Evolutionary conservation across 2,888 invertebrate genomes (phyloP), one percentile per base, ranked within the genome.

Genomic region (Volucella zonaria): DNA sequence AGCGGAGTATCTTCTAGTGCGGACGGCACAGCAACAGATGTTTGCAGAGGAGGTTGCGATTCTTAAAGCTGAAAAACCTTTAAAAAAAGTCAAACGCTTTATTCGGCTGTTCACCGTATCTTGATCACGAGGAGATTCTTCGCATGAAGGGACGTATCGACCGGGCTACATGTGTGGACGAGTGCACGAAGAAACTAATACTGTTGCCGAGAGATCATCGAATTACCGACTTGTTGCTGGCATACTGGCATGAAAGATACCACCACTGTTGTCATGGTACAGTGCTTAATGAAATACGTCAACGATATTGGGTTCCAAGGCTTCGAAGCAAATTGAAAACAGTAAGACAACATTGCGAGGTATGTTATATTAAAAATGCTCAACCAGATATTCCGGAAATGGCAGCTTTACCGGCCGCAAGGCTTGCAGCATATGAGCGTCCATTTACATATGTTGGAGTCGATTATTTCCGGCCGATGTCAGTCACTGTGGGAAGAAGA

Each of bases 121-220:
- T 62, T 11, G 62, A 62, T 12, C n/a, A 47, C 0, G 47, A 43
- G 23, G 8, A 62, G 10, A n/a, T 45, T 14, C 9, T 47, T 23
- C 62, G 62, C 11, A n/a, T 62, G n/a, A 23, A 23, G 11, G 62
- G 62, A 62, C 18, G 62, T 18, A 62, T 62, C 8, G 62, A 45
- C 9, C n/a, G 12, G 12, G 38, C 62, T 40, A 47, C 12, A 14
- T 23, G 23, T 40, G 10, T n/a, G n/a, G n/a, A n/a, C n/a, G n/a
- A n/a, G n/a, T n/a, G n/a, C n/a, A n/a, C n/a, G n/a, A n/a, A n/a
- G n/a, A n/a, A n/a, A n/a, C n/a, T n/a, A n/a, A n/a, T n/a, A n/a
- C n/a, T n/a, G n/a, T n/a, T n/a, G n/a, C n/a, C n/a, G n/a, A n/a
- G n/a, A n/a, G n/a, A n/a, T n/a, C n/a, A n/a, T n/a, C n/a, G n/a